Conservation (phyloP, 1,140 invertebrate genomes). For the Mylabris phalerata region DNA sequence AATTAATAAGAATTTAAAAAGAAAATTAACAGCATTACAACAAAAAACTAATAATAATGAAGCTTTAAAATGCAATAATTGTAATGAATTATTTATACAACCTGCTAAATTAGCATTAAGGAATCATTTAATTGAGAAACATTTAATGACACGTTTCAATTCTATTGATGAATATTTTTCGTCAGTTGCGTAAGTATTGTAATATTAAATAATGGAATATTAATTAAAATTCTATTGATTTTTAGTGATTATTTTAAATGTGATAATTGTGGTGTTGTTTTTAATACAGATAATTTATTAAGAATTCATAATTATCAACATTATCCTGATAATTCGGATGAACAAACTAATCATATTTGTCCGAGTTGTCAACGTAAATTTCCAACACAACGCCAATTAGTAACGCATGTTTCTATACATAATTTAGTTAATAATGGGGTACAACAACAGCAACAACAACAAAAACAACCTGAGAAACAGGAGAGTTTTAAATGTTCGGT, state of each 20-base stretch:
- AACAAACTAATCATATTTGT: constrained; percentile 28
- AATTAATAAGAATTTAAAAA: constrained; percentile 8
- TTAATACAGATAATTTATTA: constrained; percentile 26
- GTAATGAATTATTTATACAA: constrained; percentile 25
- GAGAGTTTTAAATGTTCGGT: constrained; percentile 47
- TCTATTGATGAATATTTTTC: constrained; percentile 26
- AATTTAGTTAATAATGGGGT: constrained; percentile 14
- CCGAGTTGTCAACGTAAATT: constrained; percentile 31
- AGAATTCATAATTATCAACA: constrained; percentile 31
- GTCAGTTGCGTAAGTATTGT: constrained; percentile 22
- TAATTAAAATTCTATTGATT: neutral
- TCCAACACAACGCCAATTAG: constrained; percentile 28
- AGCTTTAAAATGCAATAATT: constrained; percentile 29
- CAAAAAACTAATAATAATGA: constrained; percentile 13
- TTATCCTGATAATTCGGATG: constrained; percentile 19
- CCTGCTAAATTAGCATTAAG: constrained; percentile 23
- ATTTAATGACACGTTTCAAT: constrained; percentile 15
- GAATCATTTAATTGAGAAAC: constrained; percentile 26
- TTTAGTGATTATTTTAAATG: constrained; percentile 27
- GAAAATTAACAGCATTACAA: constrained; percentile 1
- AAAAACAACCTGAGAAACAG: constrained; percentile 8
- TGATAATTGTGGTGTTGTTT: constrained; percentile 21
- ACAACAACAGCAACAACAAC: neutral
- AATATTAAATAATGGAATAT: neutral
- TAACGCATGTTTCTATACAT: constrained; percentile 27